Evolutionary conservation across 1,140 invertebrate species (phyloP).

Genomic region (Stegodyphus mimosarum): DNA sequence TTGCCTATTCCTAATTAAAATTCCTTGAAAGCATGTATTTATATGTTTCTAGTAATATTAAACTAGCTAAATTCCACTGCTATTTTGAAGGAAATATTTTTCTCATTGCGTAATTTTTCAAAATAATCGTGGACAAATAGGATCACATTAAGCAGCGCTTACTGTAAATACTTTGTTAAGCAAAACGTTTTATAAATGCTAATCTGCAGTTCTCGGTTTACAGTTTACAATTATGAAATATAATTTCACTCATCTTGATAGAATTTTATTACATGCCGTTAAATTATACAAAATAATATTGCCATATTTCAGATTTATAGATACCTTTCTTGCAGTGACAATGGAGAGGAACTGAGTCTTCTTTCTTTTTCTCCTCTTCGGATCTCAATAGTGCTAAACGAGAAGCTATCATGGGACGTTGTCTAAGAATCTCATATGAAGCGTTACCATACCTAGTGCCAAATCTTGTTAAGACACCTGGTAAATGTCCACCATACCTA

Average conservation of each 20-base stretch:
- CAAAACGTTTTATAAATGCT: no score
- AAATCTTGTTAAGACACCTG: slow-evolving; percentile 1
- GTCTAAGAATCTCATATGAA: background rate
- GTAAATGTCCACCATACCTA: slow-evolving; percentile 24
- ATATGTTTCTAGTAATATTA: no score
- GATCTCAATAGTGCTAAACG: background rate
- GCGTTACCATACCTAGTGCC: slow-evolving; percentile 2
- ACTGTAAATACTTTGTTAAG: no score
- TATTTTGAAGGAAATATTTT: no score
- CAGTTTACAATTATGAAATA: no score
- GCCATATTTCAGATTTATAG: background rate
- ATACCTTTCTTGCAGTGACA: background rate
- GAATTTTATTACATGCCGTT: background rate
- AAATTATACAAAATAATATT: background rate
- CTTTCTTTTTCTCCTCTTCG: background rate
- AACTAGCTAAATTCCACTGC: no score
- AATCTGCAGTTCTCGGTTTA: no score
- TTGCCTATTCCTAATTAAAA: no score
- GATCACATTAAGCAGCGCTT: no score
- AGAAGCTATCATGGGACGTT: background rate
- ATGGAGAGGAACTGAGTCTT: background rate
- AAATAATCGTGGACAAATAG: no score
- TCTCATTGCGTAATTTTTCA: no score
- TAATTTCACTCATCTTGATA: background rate
- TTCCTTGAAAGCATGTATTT: no score